Percentiles rank a stretch among this genome's conserved stretches.
Conservation (phyloP, 2,888 invertebrate species). For the Xiphydria camelus region DNA sequence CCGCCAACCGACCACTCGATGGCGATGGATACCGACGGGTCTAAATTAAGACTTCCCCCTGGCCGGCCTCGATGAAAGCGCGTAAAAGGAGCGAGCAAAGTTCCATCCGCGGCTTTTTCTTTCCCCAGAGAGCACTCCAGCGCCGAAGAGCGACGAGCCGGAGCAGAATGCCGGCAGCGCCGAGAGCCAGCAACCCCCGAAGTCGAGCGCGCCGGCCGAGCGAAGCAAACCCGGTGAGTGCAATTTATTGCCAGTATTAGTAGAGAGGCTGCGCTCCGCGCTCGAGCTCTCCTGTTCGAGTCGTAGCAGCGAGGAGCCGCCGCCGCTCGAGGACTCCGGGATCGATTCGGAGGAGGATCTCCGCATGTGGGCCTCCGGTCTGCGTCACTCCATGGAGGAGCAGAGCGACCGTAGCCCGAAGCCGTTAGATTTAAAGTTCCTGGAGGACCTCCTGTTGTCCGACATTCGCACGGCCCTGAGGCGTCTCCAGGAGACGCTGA, state of each 20-base stretch:
- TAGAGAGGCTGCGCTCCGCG: conserved; percentile 57
- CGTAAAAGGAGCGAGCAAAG: too few relatives aligned
- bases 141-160: conserved; percentile 26
- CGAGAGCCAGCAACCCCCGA: not conserved
- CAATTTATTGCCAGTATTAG: conserved; percentile 58
- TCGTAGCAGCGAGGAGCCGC: conserved; percentile 39
- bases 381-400: conserved; percentile 61
- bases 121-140: conserved; percentile 24
- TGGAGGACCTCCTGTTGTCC: conserved; percentile 67
- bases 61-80: too few relatives aligned
- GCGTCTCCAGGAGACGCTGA: conserved; percentile 73
- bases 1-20: too few relatives aligned
- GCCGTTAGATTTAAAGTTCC: conserved; percentile 56
- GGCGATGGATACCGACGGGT: too few relatives aligned
- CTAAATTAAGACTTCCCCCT: too few relatives aligned
- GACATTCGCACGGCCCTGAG: conserved; percentile 79
- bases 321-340: conserved; percentile 65
- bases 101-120: too few relatives aligned
- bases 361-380: conserved; percentile 61
- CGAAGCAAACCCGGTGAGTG: conserved; percentile 45
- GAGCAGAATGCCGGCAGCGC: conserved; percentile 20
- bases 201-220: not conserved
- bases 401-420: conserved; percentile 46
- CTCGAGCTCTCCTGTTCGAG: conserved; percentile 46
- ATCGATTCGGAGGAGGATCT: conserved; percentile 74